Conservation (phyloP, 2,888 invertebrate genomes). For the Smittia sp. region DNA sequence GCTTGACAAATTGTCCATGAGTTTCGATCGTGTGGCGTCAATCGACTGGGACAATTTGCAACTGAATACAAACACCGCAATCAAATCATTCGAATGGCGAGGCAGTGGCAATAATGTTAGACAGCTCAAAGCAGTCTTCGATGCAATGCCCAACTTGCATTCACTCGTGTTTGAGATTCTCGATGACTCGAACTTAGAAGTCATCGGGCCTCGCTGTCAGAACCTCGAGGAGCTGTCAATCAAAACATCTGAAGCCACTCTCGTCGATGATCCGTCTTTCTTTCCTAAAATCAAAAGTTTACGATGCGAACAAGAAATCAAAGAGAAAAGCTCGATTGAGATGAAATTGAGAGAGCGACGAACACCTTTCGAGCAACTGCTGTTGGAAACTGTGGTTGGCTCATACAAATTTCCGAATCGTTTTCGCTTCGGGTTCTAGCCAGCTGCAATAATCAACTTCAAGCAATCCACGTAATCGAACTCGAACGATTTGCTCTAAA, state of each 20-base stretch:
- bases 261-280: not conserved
- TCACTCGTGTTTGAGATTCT: not conserved
- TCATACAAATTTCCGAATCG: no score
- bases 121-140: not conserved
- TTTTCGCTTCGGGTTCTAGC: no score
- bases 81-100: not conserved
- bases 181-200: not conserved
- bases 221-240: not conserved
- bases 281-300: conserved; percentile 9
- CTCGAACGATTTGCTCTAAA: no score
- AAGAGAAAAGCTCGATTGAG: not conserved
- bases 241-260: not conserved
- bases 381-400: no score
- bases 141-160: conserved; percentile 10
- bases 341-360: not conserved
- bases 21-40: not conserved
- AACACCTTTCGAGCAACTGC: not conserved
- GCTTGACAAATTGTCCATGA: not conserved
- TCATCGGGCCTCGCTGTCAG: not conserved
- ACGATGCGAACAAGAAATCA: not conserved
- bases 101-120: not conserved
- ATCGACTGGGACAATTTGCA: not conserved
- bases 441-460: no score
- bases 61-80: not conserved
- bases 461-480: no score